Evolutionary conservation across 2,797 vertebrate species (phyloP).

Genomic region (Lindbergichthys nudifrons): DNA sequence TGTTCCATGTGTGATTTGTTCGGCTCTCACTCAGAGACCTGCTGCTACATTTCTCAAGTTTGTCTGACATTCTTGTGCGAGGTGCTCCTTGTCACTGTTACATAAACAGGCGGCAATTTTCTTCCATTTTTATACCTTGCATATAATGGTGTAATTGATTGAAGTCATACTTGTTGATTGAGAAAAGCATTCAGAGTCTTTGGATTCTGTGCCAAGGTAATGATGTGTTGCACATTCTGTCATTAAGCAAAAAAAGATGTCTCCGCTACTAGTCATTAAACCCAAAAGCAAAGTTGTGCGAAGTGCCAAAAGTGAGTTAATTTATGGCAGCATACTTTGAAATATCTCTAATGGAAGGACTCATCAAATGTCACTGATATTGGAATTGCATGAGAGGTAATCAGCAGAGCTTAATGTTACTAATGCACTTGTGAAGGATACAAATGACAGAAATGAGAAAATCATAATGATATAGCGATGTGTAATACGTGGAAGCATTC

Average conservation of each 20-base stretch:
- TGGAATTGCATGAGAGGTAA: not conserved
- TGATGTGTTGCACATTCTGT: slow-evolving; percentile 73
- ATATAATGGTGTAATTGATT: slow-evolving; percentile 45
- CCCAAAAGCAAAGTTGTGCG: slow-evolving; percentile 54
- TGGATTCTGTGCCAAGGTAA: slow-evolving; percentile 66
- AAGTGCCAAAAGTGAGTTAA: slow-evolving; percentile 47
- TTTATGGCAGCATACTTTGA: slow-evolving; percentile 38
- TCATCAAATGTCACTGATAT: not conserved
- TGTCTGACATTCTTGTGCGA: not conserved
- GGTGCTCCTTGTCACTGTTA: slow-evolving; percentile 1
- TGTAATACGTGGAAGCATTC: no score
- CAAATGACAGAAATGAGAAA: no score
- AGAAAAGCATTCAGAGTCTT: slow-evolving; percentile 48
- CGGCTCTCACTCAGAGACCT: not conserved
- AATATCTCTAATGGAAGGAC: slow-evolving; percentile 29
- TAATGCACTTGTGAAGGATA: not conserved
- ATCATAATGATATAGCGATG: no score
- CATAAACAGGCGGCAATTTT: not conserved
- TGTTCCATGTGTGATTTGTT: not conserved
- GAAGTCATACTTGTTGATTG: slow-evolving; percentile 59
- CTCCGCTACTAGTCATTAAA: slow-evolving; percentile 66
- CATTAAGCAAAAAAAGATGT: slow-evolving; percentile 74
- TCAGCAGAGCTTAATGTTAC: not conserved
- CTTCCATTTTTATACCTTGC: slow-evolving; percentile 8
- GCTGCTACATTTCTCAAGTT: not conserved